Base-by-base conservation (phyloP, 2,113 vertebrate genomes). In the Engystomops pustulosus region DNA sequence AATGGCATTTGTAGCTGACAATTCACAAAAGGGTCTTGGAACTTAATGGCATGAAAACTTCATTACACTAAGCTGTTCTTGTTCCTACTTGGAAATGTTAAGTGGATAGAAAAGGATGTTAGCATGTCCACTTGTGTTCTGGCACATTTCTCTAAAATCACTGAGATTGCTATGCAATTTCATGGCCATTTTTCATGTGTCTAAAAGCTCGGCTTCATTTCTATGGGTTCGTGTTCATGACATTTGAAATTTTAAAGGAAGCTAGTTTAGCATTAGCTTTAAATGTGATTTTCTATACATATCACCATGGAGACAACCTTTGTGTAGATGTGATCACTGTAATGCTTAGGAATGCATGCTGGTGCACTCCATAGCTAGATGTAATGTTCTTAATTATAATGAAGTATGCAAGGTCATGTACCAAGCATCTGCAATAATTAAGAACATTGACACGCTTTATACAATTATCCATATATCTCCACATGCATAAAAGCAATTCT, bases 1-100 rank as follows among this genome's bases (percentile, higher is more conserved):
- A 72, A 72, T 82, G 80, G 80, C 80, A 82, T 82, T 82, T 82
- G 51, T n/a, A 72, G 69, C 36, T 72, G 80, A 82, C 80, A 81
- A 51, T 72, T 81, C 55, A 44, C 67, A 72, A 44, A 82, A 25
- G 80, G 69, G 51, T 82, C 68, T 60, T 72, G 69, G 80, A 49
- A 82, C 32, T 60, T 45, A 82, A 82, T 72, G 68, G 51, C 68
- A 60, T 72, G 68, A 70, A 72, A 72, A 82, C 80, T 55, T 82
- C 49, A 82, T 72, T 82, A 72, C 69, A 44, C 23, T 82, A 82
- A 82, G 80, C 69, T 82, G 80, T 72, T 53, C 51, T 72, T 82
- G 80, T 60, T 82, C 51, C 36, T 72, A 38, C 51, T 58, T 72
- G 34, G 51, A 82, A 82, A 71, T 82, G 80, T 45, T 82, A 82